These are phyloP conservation scores for Cryptocheilus praepositus DNA, from an alignment of 2,888 invertebrate species.

Conservation along the genomic window DNA sequence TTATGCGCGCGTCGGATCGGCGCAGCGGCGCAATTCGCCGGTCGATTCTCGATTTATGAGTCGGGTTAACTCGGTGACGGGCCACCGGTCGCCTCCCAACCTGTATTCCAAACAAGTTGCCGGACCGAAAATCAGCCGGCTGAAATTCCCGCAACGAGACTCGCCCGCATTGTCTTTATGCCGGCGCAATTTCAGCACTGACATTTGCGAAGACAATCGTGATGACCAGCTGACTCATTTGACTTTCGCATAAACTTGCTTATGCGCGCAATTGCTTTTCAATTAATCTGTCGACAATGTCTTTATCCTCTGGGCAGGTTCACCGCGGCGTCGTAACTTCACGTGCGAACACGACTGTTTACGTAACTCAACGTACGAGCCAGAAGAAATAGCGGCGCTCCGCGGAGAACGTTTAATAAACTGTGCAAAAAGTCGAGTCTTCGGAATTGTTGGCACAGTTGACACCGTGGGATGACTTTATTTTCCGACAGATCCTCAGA, in stretches of 20 bases:
- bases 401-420: not conserved
- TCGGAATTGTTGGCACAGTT: not conserved
- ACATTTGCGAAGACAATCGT: constrained; percentile 9
- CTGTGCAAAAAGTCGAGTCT: not conserved
- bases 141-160: too few species aligned
- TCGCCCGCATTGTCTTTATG: too few species aligned
- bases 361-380: too few species aligned
- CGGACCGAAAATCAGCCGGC: too few species aligned
- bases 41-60: constrained; percentile 52
- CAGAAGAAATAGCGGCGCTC: not conserved
- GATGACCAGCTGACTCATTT: not conserved
- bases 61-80: constrained; percentile 26
- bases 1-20: constrained; percentile 34
- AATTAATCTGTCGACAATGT: too few species aligned
- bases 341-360: too few species aligned
- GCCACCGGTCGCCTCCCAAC: constrained; percentile 1
- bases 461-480: constrained; percentile 57
- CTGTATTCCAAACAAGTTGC: constrained; percentile 3
- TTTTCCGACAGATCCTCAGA: constrained; percentile 57
- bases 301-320: too few species aligned
- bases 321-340: too few species aligned
- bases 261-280: not conserved
- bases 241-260: too few species aligned
- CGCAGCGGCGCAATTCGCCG: constrained; percentile 5
- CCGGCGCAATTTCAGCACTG: too few species aligned